Evolutionary conservation across 2,888 invertebrate genomes (phyloP), one percentile per base, ranked within the genome.

Genomic region (Sinelater perroti): DNA sequence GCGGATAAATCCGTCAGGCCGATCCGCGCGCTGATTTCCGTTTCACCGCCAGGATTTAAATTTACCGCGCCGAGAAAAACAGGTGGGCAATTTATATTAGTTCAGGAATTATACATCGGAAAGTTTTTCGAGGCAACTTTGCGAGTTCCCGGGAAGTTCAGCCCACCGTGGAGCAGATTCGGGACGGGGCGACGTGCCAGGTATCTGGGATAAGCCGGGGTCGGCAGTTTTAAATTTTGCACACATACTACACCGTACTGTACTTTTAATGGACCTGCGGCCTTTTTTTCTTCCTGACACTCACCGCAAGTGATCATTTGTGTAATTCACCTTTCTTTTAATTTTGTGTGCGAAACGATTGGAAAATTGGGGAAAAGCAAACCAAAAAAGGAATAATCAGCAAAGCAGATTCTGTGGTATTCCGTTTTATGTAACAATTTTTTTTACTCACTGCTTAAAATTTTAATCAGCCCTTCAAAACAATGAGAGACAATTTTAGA

Each of bases 1-100:
- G 16, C 14, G 3, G 16, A 35, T 35, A 35, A 35, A 35, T 35
- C 35, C 35, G 26, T n/a, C 13, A 14, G 13, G n/a, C 13, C 13
- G 24, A 7, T 24, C 24, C 40, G 14, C 8, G 40, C 13, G 40
- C 11, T 14, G 24, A 44, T 52, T 54, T 46, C 28, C 17, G 20
- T 46, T 45, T 46, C 28, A 17, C 24, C 42, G 45, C 38, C 31
- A 38, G 51, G 51, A 56, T 56, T 42, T 56, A 45, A 50, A 24
- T 44, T 50, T 44, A 16, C 3, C 40, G 13, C 13, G n/a, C 8
- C 40, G 11, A 50, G 51, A 60, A 60, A 51, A 55, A 60, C 60
- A 60, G 60, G 60, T 60, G 55, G 55, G 60, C 60, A 55, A 60
- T 60, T 60, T 60, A 56, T 60, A 60, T 38, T 46, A 60, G 51